Evolutionary conservation across 1,140 invertebrate genomes (phyloP), one percentile per base, ranked within the genome.

Genomic region (Brachionus calyciflorus): DNA sequence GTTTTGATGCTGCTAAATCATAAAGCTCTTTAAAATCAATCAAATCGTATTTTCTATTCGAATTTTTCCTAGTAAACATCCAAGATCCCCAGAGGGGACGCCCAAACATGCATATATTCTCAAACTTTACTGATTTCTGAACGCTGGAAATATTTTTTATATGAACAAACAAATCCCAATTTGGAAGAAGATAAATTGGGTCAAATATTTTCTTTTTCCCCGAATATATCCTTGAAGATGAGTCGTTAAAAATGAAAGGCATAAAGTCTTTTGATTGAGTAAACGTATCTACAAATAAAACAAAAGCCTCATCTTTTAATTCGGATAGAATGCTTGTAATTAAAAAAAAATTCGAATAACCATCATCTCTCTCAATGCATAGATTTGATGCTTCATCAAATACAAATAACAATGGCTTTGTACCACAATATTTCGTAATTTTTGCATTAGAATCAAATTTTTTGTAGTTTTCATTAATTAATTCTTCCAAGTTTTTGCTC

Each of bases 171-270:
- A 63, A 2, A 63, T 63, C 57, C 57, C 57, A 63, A 63, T 63
- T 63, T 0, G 57, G 57, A 14, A 63, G 26, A 21, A 63, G n/a
- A 63, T 63, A 63, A 41, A 63, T 63, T 63, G 57, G 57, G 19
- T 63, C 57, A 41, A 63, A 41, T 21, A 63, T 12, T 40, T 17
- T 33, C 30, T 57, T 33, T n/a, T 12, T 57, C 14, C 6, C 9
- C n/a, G 10, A n/a, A n/a, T n/a, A n/a, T n/a, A 57, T 57, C 33
- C 53, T 28, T 57, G 28, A 3, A 12, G 53, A 57, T n/a, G 26
- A 28, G 33, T 57, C 53, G 2, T 7, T 3, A 57, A 12, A 41
- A 3, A 0, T 63, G 40, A 14, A 5, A 21, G 57, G 33, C 57
- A 21, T 40, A 24, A 41, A 63, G 6, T 63, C 57, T 21, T n/a